Evolutionary conservation across 2,888 invertebrate genomes (phyloP).

Genomic region (Gari tellinella): DNA sequence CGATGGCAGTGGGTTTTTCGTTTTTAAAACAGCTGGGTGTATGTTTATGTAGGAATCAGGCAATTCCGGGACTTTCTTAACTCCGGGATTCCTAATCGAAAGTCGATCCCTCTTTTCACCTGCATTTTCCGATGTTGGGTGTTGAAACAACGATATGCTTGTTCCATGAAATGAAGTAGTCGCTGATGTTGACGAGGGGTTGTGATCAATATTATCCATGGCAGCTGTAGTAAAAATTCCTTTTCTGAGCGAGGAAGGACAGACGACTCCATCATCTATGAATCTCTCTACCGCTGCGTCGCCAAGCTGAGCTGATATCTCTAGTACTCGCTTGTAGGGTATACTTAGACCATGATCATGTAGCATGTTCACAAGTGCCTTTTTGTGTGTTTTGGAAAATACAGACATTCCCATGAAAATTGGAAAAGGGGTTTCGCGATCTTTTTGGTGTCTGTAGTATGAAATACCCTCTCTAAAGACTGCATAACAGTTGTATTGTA

Average conservation of each 20-base stretch:
- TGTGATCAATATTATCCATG: conserved; percentile 68
- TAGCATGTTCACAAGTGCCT: conserved; percentile 23
- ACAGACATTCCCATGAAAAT: no score
- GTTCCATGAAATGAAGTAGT: conserved; percentile 41
- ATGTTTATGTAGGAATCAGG: conserved; percentile 21
- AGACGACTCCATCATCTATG: conserved; percentile 46
- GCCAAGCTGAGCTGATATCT: conserved; percentile 56
- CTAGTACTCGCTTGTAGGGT: conserved; percentile 67
- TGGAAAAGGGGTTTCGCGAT: conserved; percentile 38
- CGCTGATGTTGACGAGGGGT: conserved; percentile 54
- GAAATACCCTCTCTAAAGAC: conserved; percentile 7
- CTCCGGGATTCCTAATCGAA: background rate
- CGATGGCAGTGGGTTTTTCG: conserved; percentile 1
- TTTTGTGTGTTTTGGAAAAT: conserved; percentile 59
- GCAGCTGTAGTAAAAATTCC: conserved; percentile 61
- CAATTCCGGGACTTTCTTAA: conserved; percentile 30
- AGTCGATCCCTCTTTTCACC: conserved; percentile 17
- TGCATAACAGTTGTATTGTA: conserved; percentile 38
- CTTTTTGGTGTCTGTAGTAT: conserved; percentile 20
- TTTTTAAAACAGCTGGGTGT: conserved; percentile 13
- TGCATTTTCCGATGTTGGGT: no score
- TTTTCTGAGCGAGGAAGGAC: conserved; percentile 46
- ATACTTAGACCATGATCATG: conserved; percentile 24
- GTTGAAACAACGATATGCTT: conserved; percentile 38
- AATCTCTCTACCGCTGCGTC: conserved; percentile 47